A percentile compares a stretch with the other conserved stretches of the same genome.
phyloP scores from a whole-genome alignment of 2,888 invertebrate genomes.

The Alentia gelatinosa region DNA sequence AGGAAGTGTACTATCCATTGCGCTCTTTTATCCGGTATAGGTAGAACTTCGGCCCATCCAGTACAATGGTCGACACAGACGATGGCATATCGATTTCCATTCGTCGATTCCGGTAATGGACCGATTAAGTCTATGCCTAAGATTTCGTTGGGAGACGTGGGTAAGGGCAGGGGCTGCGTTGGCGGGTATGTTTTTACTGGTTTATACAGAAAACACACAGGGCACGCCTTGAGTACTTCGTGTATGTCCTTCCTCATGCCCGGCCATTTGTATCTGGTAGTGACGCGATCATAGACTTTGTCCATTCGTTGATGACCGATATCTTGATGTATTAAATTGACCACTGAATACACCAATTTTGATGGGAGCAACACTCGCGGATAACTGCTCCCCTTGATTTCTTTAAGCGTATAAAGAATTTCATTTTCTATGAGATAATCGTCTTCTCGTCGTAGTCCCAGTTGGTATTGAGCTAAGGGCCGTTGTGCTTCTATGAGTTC shows the following conservation, averaged over 20 bases:
- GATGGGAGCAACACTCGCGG: slow-evolving; percentile 41
- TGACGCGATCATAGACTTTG: not conserved
- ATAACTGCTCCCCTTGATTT: not conserved
- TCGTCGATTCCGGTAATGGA: not conserved
- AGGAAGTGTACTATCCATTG: not conserved
- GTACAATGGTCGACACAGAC: slow-evolving; percentile 42
- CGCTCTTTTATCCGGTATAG: slow-evolving; percentile 19
- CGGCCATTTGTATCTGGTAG: slow-evolving; percentile 42
- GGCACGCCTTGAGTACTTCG: not conserved
- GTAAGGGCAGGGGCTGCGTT: not conserved
- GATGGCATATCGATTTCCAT: slow-evolving; percentile 29
- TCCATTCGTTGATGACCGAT: slow-evolving; percentile 38
- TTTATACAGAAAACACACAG: not conserved
- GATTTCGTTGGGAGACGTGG: not conserved
- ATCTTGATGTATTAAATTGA: not conserved
- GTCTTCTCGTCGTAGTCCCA: not conserved
- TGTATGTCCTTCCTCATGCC: slow-evolving; percentile 14
- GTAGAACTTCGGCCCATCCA: slow-evolving; percentile 50
- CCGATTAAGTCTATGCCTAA: slow-evolving; percentile 48
- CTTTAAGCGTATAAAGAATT: not conserved
- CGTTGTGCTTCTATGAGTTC: too few relatives aligned
- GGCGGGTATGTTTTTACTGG: not conserved
- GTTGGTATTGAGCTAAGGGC: too few relatives aligned
- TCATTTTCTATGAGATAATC: slow-evolving; percentile 12
- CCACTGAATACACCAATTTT: not conserved